Evolutionary conservation across 2,113 vertebrate genomes (phyloP), one percentile per base, ranked within the genome.

Genomic region (Vulpes ferrilata): DNA sequence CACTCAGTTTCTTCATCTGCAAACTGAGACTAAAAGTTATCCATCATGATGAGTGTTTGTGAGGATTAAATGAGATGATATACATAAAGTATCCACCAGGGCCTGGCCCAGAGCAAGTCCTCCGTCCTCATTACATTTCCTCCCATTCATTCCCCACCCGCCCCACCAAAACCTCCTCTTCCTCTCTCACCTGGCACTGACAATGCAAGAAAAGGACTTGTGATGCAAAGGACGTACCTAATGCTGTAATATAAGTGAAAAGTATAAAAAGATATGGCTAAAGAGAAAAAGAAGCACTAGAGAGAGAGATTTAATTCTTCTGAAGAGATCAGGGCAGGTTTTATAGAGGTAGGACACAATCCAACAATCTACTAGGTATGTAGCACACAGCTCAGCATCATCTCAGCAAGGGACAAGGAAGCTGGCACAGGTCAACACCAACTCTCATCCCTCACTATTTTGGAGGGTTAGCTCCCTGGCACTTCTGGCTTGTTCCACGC

Each of bases 21-120:
- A 95, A 86, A 95, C 30, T 65, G 60, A 91, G 23, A 94, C 57
- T 76, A 71, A 97, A 92, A 76, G 22, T 64, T 64, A 86, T 25
- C 19, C 32, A 90, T 60, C 19, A 4, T 60, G 67, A 94, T 82
- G 73, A 30, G 22, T 87, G 89, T 91, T 23, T 27, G 23, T 25
- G 69, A 92, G n/a, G 60, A 57, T 32, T 93, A 81, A 88, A 84
- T 35, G 48, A 95, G 38, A 71, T 87, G 22, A 83, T 15, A 7
- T 64, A 57, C 12, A 74, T 15, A 57, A 86, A 87, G 84, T 43
- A 53, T 64, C 62, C 64, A 74, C 65, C 80, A 90, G 7, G 60
- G 27, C 32, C 38, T 30, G 11, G 16, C 27, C 32, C n/a, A 51
- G 83, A 62, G 79, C 22, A 82, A 43, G 64, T 51, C 51, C 35